Base-by-base conservation (phyloP, 2,113 vertebrate genomes). In the Hepsetus odoe region DNA sequence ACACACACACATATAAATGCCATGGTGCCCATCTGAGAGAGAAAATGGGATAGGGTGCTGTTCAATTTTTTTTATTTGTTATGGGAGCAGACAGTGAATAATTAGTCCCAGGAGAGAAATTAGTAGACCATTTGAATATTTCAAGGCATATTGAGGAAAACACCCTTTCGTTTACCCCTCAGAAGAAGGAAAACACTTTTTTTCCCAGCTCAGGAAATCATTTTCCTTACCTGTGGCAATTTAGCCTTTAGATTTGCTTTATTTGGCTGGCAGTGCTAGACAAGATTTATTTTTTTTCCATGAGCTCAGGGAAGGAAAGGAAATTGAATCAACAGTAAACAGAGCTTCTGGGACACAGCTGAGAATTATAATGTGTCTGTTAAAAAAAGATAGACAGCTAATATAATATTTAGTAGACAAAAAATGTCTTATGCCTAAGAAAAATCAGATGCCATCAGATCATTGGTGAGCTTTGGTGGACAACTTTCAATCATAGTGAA, bases 81-180 rank as follows among this genome's bases (percentile, higher is more conserved):
- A 79, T 32, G 20, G 49, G 32, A 51, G 32, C 80, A 81, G 76
- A 59, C 81, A 82, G 66, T 0, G 3, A 82, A 69, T 90, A 89
- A 89, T 90, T 87, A 86, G 83, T 86, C 88, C 86, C 87, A 16
- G 14, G 81, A 81, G 84, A 82, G 22, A 70, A 84, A 88, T 87
- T 78, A 82, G 14, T 13, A 74, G 49, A 61, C 33, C 35, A 18
- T 80, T 76, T 69, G 26, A 67, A 73, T 70, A 73, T 68, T 78
- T 75, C 56, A 58, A 3, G 44, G 51, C 26, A 53, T 65, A 65
- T 56, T 55, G 30, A 77, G 82, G 70, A 44, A 9, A 49, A 32
- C 9, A 20, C 42, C 22, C 38, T 49, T 14, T 28, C 42, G 22
- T 53, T 11, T 33, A 62, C 18, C n/a, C 18, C 16, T 13, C 20